Evolutionary conservation across 2,888 invertebrate genomes (phyloP), one percentile per base, ranked within the genome.

Genomic region (Lucinisca nassula): DNA sequence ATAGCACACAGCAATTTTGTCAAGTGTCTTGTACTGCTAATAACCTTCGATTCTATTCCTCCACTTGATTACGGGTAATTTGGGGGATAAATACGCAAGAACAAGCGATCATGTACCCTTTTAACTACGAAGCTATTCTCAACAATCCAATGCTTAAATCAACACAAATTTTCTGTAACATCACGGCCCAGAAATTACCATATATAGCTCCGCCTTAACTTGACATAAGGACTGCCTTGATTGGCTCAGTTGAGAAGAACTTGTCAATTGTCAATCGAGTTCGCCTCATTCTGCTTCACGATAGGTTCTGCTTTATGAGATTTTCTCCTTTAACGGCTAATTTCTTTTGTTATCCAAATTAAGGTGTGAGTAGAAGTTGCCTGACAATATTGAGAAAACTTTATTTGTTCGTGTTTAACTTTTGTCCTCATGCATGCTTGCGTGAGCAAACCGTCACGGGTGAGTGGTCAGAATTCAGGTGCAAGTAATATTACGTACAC

Each of bases 101-200:
- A 88, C 88, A 89, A 84, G 84, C 84, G 91, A 91, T 88, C 88
- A 90, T 81, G 73, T 87, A 84, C 88, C 87, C 70, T 82, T n/a
- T 82, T 87, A 87, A 87, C 81, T 84, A 87, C 87, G 82, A 74
- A 75, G 84, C 84, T 84, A 84, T 86, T 86, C 90, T 88, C 90
- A 84, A 85, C 88, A 84, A 92, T 89, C 90, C 91, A 91, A 87
- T 91, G 93, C 93, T 94, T 94, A 94, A 93, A 92, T 93, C 93
- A 92, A 90, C 90, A 93, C 92, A 92, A 92, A 92, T 87, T 88
- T 89, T 91, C 92, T 88, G 89, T 90, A 92, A 87, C 90, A 91
- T 90, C 88, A 81, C 85, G 91, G 90, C 88, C 86, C 90, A 90
- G 89, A 90, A 89, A 90, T 92, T 91, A 91, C 85, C 78, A 88